Evolutionary conservation across 2,888 invertebrate genomes (phyloP).

Genomic region (Beris morrisii): DNA sequence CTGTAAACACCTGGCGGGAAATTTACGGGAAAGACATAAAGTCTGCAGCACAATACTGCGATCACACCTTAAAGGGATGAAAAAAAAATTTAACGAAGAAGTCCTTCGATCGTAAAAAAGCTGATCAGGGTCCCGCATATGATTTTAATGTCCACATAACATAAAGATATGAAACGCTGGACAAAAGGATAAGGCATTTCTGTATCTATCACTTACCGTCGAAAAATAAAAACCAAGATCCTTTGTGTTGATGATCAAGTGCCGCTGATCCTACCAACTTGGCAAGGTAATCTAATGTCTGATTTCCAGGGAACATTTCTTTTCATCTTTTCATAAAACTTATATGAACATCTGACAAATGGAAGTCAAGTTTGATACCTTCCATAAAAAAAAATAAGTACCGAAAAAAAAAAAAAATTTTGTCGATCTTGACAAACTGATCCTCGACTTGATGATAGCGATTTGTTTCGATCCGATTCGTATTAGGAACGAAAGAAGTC

Average conservation of each 20-base stretch:
- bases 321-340: too few relatives aligned
- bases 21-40: neutral
- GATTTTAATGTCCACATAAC: slow-evolving; percentile 1
- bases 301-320: too few relatives aligned
- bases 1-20: slow-evolving; percentile 15
- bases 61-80: slow-evolving; percentile 21
- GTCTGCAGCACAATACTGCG: slow-evolving; percentile 15
- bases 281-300: too few relatives aligned
- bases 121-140: slow-evolving; percentile 29
- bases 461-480: too few relatives aligned
- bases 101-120: slow-evolving; percentile 28
- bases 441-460: too few relatives aligned
- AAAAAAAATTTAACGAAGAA: neutral
- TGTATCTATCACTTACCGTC: neutral
- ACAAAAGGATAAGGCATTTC: slow-evolving; percentile 13
- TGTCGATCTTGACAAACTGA: too few relatives aligned
- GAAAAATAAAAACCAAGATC: neutral
- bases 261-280: slow-evolving; percentile 10
- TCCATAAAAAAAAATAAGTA: too few relatives aligned
- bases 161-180: neutral
- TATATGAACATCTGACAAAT: too few relatives aligned
- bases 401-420: too few relatives aligned
- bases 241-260: slow-evolving; percentile 13
- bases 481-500: too few relatives aligned
- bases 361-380: too few relatives aligned